A percentile compares a stretch with the other conserved stretches of the same genome.
Evolutionary conservation across 2,797 vertebrate species (phyloP).

Genomic region (Perodicticus potto): DNA sequence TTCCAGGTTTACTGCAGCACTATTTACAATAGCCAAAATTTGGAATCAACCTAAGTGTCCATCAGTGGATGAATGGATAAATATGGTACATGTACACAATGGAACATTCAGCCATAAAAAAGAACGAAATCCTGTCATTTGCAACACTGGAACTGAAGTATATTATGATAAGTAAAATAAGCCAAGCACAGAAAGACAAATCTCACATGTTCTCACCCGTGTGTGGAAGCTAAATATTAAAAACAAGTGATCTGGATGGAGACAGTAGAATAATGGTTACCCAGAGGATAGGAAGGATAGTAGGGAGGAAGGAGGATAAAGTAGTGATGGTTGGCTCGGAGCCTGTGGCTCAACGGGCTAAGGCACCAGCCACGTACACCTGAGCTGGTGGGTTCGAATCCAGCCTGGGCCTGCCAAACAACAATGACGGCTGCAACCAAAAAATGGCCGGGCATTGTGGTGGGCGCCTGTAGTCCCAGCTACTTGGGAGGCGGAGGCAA

Average conservation of each 20-base stretch:
- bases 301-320: neutral
- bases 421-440: too few relatives aligned
- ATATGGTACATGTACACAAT: neutral
- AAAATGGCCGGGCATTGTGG: too few relatives aligned
- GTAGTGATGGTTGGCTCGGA: neutral
- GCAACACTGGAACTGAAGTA: neutral
- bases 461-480: too few relatives aligned
- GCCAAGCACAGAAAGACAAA: neutral
- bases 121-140: neutral
- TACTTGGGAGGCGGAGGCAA: too few relatives aligned
- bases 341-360: too few relatives aligned
- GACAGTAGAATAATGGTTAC: neutral
- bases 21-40: neutral
- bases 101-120: neutral
- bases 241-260: neutral
- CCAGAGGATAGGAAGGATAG: neutral
- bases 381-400: too few relatives aligned
- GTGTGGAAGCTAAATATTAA: neutral
- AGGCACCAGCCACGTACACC: too few relatives aligned
- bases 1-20: neutral
- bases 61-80: neutral
- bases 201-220: neutral
- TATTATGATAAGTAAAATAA: neutral
- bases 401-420: too few relatives aligned
- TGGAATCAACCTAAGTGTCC: neutral